These are phyloP conservation scores for Vulpes lagopus DNA, from an alignment of 2,113 vertebrate species.

Conservation along the genomic window DNA sequence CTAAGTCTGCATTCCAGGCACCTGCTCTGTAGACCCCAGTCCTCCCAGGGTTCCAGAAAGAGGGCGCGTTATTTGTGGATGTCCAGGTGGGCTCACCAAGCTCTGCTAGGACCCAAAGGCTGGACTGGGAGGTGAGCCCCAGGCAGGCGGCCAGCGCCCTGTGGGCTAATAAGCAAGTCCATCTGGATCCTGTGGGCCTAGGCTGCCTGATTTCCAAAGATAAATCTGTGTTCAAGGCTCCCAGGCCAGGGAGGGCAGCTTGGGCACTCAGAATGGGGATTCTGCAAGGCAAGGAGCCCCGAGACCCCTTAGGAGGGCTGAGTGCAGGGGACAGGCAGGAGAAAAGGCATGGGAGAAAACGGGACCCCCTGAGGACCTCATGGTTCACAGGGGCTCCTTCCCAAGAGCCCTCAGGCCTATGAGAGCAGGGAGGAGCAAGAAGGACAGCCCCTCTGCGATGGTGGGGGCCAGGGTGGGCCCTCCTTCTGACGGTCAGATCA, in stretches of 20 bases:
- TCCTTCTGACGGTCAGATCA: neutral
- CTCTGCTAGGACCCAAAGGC: constrained; percentile 15
- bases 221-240: neutral
- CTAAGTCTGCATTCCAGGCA: constrained; percentile 9
- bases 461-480: neutral
- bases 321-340: neutral
- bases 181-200: neutral
- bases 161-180: neutral
- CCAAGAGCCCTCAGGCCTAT: neutral
- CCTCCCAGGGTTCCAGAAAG: constrained; percentile 58
- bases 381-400: fast-evolving
- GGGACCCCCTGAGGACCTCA: neutral
- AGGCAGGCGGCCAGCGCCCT: neutral
- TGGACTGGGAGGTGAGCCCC: fast-evolving
- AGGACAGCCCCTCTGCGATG: neutral
- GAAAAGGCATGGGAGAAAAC: neutral
- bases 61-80: constrained; percentile 56
- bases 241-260: neutral
- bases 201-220: neutral
- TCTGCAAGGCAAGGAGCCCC: neutral
- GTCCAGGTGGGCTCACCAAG: constrained; percentile 48
- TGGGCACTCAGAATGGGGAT: neutral
- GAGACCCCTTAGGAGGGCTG: neutral
- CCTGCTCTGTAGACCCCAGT: neutral
- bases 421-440: neutral